Base-by-base conservation (phyloP, 2,797 vertebrate genomes). In the Sebastolobus alascanus region DNA sequence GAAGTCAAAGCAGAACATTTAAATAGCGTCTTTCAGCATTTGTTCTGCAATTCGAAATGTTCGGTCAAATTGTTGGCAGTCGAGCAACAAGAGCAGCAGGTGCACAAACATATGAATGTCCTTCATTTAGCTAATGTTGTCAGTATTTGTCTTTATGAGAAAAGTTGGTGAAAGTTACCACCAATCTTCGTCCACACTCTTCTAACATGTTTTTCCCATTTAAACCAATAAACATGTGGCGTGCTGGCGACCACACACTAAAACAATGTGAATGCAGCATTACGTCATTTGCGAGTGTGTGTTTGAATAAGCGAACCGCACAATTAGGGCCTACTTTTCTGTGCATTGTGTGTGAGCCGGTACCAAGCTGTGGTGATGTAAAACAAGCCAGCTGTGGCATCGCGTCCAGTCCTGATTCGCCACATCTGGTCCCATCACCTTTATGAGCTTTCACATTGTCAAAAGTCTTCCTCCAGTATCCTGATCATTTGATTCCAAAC, bases 391-490 rank as follows among this genome's bases (percentile, higher is more conserved):
- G 89, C 87, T 88, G 88, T 77, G 76, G 86, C 27, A 59, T 84
- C 77, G 65, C 61, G 71, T 76, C 81, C 76, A 46, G 31, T 29
- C 72, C 50, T 79, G 85, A 90, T 89, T 90, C 29, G 13, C 76
- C 79, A 73, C 92, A 92, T 94, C 89, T 92, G 92, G 90, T 68
- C 77, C 77, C 90, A 82, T 92, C 89, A 77, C 87, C 73, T 90
- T 29, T 37, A 59, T 16, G 64, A 83, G 90, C 90, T 83, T 81
- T 78, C 73, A 81, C 69, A 11, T 84, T 84, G 92, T 91, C 84
- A 89, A 40, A 59, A 90, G 80, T 77, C 89, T 68, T 90, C 89
- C 80, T 86, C 64, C 79, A 37, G 77, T 37, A 33, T 73, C 79
- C 87, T 80, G 83, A 89, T 91, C 82, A 73, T 84, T 79, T 90